These are phyloP conservation scores for Centrocercus urophasianus DNA, from an alignment of 2,113 vertebrate genomes.

Conservation along the genomic window DNA sequence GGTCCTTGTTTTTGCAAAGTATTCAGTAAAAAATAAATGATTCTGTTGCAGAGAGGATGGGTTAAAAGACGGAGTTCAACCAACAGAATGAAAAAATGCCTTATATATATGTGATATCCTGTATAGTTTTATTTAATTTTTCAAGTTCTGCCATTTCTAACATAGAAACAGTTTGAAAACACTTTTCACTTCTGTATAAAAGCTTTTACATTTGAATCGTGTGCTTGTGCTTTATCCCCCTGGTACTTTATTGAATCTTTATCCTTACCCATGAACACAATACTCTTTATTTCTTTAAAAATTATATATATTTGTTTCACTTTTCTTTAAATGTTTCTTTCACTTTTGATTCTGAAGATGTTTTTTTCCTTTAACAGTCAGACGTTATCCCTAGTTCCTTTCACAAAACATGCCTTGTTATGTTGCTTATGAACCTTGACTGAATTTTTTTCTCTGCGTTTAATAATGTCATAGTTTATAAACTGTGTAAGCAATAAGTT, in stretches of 20 bases:
- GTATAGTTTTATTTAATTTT: background rate
- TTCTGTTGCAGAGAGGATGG: background rate
- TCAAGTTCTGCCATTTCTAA: background rate
- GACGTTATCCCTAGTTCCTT: background rate
- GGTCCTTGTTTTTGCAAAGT: background rate
- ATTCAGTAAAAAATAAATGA: background rate
- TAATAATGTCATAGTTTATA: conserved; percentile 30
- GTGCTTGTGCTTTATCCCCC: background rate
- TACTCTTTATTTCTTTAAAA: background rate
- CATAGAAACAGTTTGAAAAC: background rate
- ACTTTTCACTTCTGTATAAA: background rate
- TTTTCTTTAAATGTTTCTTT: background rate
- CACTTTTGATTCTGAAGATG: background rate
- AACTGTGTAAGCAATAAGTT: conserved; percentile 14
- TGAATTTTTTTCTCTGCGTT: background rate
- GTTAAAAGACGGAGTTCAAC: background rate
- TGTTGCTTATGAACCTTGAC: conserved; percentile 40
- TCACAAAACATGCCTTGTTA: conserved; percentile 41
- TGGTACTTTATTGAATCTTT: background rate
- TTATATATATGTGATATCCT: background rate
- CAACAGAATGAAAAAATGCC: background rate
- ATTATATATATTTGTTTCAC: background rate
- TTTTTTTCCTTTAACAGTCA: background rate
- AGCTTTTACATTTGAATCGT: background rate
- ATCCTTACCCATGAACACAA: background rate